Conservation (phyloP, 2,113 vertebrate species). For the Oostethus manadensis region DNA sequence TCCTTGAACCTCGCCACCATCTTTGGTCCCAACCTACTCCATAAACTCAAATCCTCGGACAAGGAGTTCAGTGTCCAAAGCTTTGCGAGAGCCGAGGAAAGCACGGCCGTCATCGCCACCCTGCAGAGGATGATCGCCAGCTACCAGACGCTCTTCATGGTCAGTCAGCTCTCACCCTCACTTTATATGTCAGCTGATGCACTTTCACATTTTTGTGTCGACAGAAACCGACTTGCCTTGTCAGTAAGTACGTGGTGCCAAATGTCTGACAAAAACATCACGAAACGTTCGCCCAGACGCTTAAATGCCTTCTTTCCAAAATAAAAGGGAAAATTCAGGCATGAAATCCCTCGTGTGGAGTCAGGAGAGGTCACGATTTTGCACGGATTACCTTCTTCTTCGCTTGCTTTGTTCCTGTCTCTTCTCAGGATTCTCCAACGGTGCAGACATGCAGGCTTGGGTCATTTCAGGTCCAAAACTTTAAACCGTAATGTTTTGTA, state of each 20-base stretch:
- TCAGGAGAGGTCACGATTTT: slow-evolving; percentile 23
- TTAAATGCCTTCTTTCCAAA: slow-evolving; percentile 21
- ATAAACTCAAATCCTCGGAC: slow-evolving; percentile 91
- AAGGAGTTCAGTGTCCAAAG: slow-evolving; percentile 95
- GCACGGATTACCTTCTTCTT: slow-evolving; percentile 27
- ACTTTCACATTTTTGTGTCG: slow-evolving; percentile 15
- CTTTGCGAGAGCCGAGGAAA: slow-evolving; percentile 88
- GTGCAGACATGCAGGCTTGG: slow-evolving; percentile 19
- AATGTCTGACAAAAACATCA: neutral
- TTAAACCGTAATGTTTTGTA: slow-evolving; percentile 39
- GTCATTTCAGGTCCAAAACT: slow-evolving; percentile 40
- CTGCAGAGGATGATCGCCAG: slow-evolving; percentile 90
- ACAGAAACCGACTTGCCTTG: slow-evolving; percentile 12
- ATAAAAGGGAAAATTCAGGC: slow-evolving; percentile 22
- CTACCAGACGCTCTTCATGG: slow-evolving; percentile 86
- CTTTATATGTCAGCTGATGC: slow-evolving; percentile 1
- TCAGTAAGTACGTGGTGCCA: neutral
- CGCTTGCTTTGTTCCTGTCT: slow-evolving; percentile 25
- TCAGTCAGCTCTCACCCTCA: slow-evolving; percentile 52
- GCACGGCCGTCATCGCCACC: slow-evolving; percentile 86
- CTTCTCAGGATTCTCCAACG: slow-evolving; percentile 8
- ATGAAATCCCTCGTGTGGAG: slow-evolving; percentile 23
- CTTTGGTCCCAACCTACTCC: slow-evolving; percentile 92
- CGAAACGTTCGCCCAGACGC: slow-evolving; percentile 7
- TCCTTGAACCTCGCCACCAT: slow-evolving; percentile 91